Evolutionary conservation across 2,113 vertebrate genomes (phyloP), one percentile per base, ranked within the genome.

Genomic region (Halcyon malimbica): DNA sequence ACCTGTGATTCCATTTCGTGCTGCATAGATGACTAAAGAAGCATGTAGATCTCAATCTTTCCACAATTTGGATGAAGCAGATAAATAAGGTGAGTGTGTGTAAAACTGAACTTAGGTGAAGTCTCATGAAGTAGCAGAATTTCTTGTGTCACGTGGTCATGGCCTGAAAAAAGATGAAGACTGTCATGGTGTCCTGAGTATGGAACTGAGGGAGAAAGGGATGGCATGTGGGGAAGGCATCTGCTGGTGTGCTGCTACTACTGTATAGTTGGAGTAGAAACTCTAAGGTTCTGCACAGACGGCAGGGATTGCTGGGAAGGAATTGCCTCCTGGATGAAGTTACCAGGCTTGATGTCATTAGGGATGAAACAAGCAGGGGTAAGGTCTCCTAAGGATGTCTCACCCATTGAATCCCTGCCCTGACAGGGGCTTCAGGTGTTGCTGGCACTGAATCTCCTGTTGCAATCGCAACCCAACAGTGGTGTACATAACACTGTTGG

Each of bases 381-480:
- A 25, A 12, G 11, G 44, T 33, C 25, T 53, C 9, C 35, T 25
- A 26, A 42, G 31, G 17, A 82, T 10, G 5, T 46, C 31, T 90
- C 24, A 16, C 26, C 6, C 10, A 2, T 17, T 69, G 53, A 39
- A 85, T 44, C 44, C 25, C 31, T 92, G 41, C 51, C 41, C 15
- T 83, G 57, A 20, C 9, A 62, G 33, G n/a, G 21, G 29, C 5
- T 87, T 57, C 31, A 57, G 25, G 5, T 57, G 24, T 19, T 94
- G 42, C 39, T 87, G 56, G 21, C 5, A 3, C 25, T 81, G 37
- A 12, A 1, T 53, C 8, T 51, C 18, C 24, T 79, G 18, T 41
- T 67, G 23, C 26, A 39, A 26, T 60, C 18, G 9, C 2, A 16
- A 24, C 17, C 15, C 42, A 14, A 0, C 0, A 1, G 15, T 24